phyloP scores from a whole-genome alignment of 1,140 invertebrate genomes.

The Ceratina calcarata region DNA sequence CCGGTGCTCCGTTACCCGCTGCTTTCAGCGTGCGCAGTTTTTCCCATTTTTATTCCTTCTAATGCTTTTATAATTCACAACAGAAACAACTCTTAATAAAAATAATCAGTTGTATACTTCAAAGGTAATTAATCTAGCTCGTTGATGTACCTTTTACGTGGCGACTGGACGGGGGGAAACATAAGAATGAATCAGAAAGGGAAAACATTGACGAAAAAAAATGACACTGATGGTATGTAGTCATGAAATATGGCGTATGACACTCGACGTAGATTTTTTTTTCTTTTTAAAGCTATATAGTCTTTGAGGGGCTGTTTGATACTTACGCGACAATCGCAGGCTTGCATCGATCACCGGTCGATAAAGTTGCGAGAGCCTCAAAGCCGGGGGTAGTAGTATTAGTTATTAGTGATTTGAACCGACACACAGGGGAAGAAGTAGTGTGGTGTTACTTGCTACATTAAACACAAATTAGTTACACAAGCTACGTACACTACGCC shows the following conservation, averaged over 20 bases:
- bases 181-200: too few species aligned
- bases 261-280: constrained; percentile 17
- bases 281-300: constrained; percentile 66
- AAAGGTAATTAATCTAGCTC: too few species aligned
- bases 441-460: constrained; percentile 79
- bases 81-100: too few species aligned
- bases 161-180: too few species aligned
- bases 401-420: constrained; percentile 79
- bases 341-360: constrained; percentile 63
- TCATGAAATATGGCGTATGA: constrained; percentile 39
- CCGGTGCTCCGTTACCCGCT: too few species aligned
- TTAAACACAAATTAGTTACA: constrained; percentile 81
- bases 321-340: constrained; percentile 68
- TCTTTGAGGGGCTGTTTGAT: constrained; percentile 57
- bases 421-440: constrained; percentile 75
- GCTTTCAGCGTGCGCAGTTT: not conserved
- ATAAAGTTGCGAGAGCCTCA: constrained; percentile 74
- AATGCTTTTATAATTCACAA: too few species aligned
- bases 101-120: too few species aligned
- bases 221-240: constrained; percentile 21
- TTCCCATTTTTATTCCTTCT: too few species aligned
- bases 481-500: constrained; percentile 76
- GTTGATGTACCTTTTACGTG: too few species aligned
- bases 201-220: constrained; percentile 4
- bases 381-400: constrained; percentile 73